Conservation (phyloP, 2,113 vertebrate species). For the Percina caprodes region DNA sequence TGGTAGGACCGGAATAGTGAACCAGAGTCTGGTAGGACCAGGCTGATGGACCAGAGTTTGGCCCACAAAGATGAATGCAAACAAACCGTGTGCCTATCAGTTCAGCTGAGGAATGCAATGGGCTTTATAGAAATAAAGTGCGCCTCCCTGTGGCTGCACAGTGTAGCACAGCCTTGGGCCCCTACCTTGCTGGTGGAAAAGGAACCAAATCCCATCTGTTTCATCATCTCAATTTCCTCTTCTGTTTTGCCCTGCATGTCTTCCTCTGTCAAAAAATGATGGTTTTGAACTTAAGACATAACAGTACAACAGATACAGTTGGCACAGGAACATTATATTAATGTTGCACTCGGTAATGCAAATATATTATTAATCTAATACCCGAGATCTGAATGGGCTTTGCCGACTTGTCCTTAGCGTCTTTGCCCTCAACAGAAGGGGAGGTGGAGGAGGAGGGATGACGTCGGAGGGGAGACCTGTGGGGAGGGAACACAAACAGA, state of each 20-base stretch:
- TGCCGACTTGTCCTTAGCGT: constrained; percentile 71
- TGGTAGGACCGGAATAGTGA: no score
- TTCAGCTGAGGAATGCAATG: not conserved
- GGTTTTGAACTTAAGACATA: not conserved
- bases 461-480: constrained; percentile 89
- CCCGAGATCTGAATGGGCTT: constrained; percentile 95
- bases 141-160: constrained; percentile 73
- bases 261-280: constrained; percentile 84
- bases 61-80: not conserved
- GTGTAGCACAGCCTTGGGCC: not conserved
- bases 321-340: no score
- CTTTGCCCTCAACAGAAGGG: constrained; percentile 90
- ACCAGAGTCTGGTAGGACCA: no score
- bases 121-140: constrained; percentile 12
- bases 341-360: no score
- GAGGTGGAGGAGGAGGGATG: constrained; percentile 88
- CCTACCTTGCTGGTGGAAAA: constrained; percentile 94
- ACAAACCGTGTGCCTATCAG: not conserved
- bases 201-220: constrained; percentile 92
- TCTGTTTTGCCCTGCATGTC: constrained; percentile 96
- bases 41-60: no score
- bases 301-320: no score
- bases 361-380: constrained; percentile 46
- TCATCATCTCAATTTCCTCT: constrained; percentile 99
- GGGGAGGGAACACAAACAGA: constrained; percentile 19